Base-by-base conservation (phyloP, 2,888 invertebrate genomes). In the Entomobrya multifasciata region DNA sequence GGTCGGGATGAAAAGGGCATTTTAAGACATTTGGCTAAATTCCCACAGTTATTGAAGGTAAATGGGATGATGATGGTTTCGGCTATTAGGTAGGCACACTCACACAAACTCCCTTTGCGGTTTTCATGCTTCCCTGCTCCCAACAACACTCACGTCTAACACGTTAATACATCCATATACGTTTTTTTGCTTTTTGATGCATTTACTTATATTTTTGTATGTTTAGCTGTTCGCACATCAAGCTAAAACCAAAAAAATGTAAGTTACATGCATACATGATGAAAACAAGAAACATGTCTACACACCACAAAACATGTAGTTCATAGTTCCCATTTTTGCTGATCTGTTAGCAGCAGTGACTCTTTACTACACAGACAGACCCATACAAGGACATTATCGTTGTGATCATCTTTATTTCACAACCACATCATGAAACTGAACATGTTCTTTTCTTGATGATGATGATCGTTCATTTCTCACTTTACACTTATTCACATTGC, bases 21-120 rank as follows among this genome's bases (percentile, higher is more conserved):
- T 85, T 76, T 52, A 57, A 88, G 85, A 89, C 90, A 90, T 89
- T 90, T 90, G 90, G 89, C 87, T 57, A 70, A 65, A 87, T 90
- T 90, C 90, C 89, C 90, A 90, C 90, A 89, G 89, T 90, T 90
- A 90, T 89, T 90, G 89, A 78, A 90, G 84, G 89, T 88, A 90
- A 90, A 90, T 90, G 89, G 90, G 89, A 90, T 90, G 90, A 90
- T 90, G 89, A 90, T 88, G 87, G 89, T 88, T 88, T 80, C 60
- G 76, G 88, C 89, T 90, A 90, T 90, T 90, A 90, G 88, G 79
- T 25, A 67, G 52, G 15, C 22, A 70, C 30, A 15, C 47, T 49
- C 20, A 13, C 72, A 49, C 49, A 72, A 47, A 41, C 84, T 67
- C 70, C 70, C 80, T 86, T 79, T 86, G 80, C 79, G 80, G 80